Evolutionary conservation across 2,888 invertebrate genomes (phyloP), one percentile per base, ranked within the genome.

Genomic region (Shargacucullia verbasci): DNA sequence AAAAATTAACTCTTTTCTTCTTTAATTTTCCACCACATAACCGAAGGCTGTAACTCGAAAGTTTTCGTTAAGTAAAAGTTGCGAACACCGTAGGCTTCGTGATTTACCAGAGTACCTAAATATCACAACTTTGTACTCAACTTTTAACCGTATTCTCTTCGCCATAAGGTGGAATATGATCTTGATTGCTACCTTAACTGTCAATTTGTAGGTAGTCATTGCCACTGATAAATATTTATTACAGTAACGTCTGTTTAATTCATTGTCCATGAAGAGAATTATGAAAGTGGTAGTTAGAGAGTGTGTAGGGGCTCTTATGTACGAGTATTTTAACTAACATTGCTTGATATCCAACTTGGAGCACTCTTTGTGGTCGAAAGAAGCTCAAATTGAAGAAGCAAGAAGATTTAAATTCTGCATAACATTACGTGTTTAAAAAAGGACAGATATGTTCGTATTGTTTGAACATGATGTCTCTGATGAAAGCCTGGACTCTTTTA

Each of bases 41-140:
- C 44, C 44, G 43, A 47, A 8, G 40, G 37, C 37, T 37, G 54
- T 59, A 62, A 35, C 72, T 76, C 59, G 78, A 76, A 76, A 76
- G 75, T 75, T 74, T 59, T 61, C 55, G 61, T 59, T 49, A 56
- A 68, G 75, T 76, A 76, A 76, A 76, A 76, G 75, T 75, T 75
- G 78, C 52, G 72, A 75, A 71, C 49, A 53, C 46, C 27, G 54
- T 58, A 53, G 59, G 38, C 71, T 68, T 47, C 37, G 57, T 62
- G 78, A 71, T 60, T 77, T 71, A 73, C 53, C 58, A 14, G 62
- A 61, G 63, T 78, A 69, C 59, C 68, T 75, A 75, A 70, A 73
- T 59, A 73, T 48, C 58, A 31, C 33, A 40, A 45, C 47, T 39
- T 43, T 34, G 15, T 25, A 34, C 8, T 14, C 43, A 43, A 76